Conservation (phyloP, 1,140 invertebrate species). For the Conopomorpha cramerella region DNA sequence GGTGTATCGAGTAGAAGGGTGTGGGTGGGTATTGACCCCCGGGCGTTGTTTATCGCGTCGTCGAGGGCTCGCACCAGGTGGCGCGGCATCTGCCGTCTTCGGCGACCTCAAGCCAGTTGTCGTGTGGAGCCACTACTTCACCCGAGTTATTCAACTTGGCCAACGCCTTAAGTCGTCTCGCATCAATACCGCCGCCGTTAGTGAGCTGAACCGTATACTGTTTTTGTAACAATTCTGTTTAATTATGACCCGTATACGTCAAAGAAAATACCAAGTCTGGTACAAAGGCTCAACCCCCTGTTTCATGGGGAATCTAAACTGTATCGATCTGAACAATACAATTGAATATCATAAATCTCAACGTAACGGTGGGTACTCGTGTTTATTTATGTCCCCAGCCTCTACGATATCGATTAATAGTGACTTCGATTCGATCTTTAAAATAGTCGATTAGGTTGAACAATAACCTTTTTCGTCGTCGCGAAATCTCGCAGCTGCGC, state of each 20-base stretch:
- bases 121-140: too few species aligned
- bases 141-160: too few species aligned
- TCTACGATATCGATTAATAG: slow-evolving; percentile 19
- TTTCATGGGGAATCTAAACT: too few species aligned
- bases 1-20: slow-evolving; percentile 21
- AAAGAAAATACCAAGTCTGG: too few species aligned
- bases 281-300: too few species aligned
- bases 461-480: slow-evolving; percentile 13
- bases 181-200: slow-evolving; percentile 30
- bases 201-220: neutral
- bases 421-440: slow-evolving; percentile 11
- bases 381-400: too few species aligned
- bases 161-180: slow-evolving; percentile 13
- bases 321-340: too few species aligned
- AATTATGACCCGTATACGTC: too few species aligned
- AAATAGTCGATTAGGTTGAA: slow-evolving; percentile 5
- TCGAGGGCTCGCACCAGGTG: slow-evolving; percentile 52
- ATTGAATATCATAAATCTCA: too few species aligned
- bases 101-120: too few species aligned
- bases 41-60: slow-evolving; percentile 15
- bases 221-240: neutral
- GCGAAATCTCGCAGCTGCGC: slow-evolving; percentile 48
- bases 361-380: too few species aligned
- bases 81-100: slow-evolving; percentile 48
- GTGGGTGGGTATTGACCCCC: slow-evolving; percentile 52